These are phyloP conservation scores for Apodemus sylvaticus DNA, from an alignment of 2,113 vertebrate species.

Conservation along the genomic window DNA sequence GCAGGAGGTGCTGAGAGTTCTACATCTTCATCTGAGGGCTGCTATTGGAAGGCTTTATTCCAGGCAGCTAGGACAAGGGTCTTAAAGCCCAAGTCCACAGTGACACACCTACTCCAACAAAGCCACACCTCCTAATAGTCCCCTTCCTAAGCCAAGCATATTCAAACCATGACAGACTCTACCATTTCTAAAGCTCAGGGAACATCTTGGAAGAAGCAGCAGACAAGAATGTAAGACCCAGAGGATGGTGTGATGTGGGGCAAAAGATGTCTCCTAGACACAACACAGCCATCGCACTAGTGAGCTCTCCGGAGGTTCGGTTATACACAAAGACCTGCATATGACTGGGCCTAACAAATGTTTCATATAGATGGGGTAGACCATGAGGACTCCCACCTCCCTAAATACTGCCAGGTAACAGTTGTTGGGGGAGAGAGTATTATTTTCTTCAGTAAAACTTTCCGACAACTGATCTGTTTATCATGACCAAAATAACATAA, in stretches of 20 bases:
- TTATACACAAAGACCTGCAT: background rate
- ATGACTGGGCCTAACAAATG: background rate
- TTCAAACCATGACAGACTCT: no score
- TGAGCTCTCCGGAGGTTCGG: background rate
- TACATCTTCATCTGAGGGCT: no score
- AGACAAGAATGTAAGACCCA: background rate
- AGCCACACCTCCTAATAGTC: no score
- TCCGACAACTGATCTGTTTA: background rate
- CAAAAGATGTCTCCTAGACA: background rate
- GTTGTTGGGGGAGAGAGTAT: background rate
- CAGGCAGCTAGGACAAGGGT: no score
- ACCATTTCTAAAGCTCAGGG: background rate
- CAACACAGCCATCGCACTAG: background rate
- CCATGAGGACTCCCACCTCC: background rate
- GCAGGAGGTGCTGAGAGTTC: no score
- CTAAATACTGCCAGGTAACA: background rate
- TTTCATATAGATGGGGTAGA: background rate
- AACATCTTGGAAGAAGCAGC: background rate
- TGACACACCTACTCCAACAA: no score
- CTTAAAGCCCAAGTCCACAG: no score
- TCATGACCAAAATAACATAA: background rate
- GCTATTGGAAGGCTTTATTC: no score
- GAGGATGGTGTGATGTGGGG: background rate
- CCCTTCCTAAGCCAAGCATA: no score
- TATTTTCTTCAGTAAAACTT: background rate